Conservation (phyloP, 2,113 vertebrate species). For the Polyodon spathula region DNA sequence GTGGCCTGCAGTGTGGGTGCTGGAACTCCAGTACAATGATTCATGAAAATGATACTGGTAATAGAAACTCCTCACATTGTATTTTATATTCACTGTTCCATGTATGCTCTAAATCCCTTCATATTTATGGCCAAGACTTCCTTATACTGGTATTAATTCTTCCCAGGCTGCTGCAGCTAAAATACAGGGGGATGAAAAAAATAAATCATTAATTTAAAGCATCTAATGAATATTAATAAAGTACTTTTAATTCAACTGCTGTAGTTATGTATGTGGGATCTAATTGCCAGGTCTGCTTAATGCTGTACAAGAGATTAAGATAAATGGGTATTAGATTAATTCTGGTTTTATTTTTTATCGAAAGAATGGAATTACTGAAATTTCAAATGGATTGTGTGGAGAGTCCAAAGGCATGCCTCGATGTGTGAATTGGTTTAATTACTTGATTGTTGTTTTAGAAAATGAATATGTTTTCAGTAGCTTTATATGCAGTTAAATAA, state of each 20-base stretch:
- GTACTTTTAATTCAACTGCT: conserved; percentile 41
- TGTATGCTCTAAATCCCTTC: conserved; percentile 27
- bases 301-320: conserved; percentile 26
- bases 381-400: not conserved
- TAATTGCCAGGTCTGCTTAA: conserved; percentile 33
- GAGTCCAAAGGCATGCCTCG: not conserved
- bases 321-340: conserved; percentile 30
- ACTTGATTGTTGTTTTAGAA: no score
- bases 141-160: conserved; percentile 54
- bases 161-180: conserved; percentile 34
- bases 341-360: not conserved
- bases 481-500: no score
- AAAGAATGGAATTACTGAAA: not conserved
- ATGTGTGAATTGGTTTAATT: no score
- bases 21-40: no score
- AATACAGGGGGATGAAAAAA: conserved; percentile 37
- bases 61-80: conserved; percentile 37
- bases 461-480: no score
- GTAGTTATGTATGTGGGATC: conserved; percentile 41
- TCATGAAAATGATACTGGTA: conserved; percentile 38
- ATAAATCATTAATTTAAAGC: conserved; percentile 51
- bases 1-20: no score
- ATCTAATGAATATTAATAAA: conserved; percentile 48
- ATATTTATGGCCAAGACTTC: conserved; percentile 35
- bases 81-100: conserved; percentile 34